Percentiles rank a stretch among this genome's conserved stretches.
phyloP scores from a whole-genome alignment of 23 tunicate species.

The Halocynthia aurantium region DNA sequence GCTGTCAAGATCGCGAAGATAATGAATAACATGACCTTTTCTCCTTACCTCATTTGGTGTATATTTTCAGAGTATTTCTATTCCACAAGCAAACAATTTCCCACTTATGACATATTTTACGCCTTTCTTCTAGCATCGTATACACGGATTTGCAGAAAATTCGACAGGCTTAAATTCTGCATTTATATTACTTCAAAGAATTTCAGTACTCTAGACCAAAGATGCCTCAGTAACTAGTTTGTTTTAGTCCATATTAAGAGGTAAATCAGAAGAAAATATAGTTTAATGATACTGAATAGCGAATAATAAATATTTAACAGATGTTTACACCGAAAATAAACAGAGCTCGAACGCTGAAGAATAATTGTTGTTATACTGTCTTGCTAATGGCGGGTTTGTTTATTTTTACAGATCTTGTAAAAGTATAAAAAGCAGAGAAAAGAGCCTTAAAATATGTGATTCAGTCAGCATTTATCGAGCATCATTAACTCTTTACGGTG shows the following conservation, averaged over 20 bases:
- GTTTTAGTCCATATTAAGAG: neutral
- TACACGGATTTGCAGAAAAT: neutral
- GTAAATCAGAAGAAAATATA: too few species aligned
- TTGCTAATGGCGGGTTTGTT: constrained; percentile 7
- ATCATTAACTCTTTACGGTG: neutral
- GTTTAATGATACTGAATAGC: too few species aligned
- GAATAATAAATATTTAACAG: too few species aligned
- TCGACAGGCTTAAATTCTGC: neutral
- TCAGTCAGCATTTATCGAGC: constrained; percentile 3
- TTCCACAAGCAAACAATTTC: neutral
- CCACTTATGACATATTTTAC: neutral
- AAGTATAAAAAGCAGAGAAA: neutral
- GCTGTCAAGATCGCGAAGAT: constrained; percentile 9
- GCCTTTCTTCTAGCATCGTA: neutral
- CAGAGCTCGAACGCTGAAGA: too few species aligned
- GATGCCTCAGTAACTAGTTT: too few species aligned
- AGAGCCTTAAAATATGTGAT: constrained; percentile 4
- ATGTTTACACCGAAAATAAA: too few species aligned
- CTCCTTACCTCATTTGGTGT: neutral
- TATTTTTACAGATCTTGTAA: constrained; percentile 12
- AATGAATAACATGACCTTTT: constrained; percentile 8
- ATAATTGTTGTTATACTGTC: neutral
- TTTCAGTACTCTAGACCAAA: neutral
- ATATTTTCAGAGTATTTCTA: neutral
- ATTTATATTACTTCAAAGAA: neutral